Evolutionary conservation across 2,888 invertebrate genomes (phyloP).

Genomic region (Carabus problematicus): DNA sequence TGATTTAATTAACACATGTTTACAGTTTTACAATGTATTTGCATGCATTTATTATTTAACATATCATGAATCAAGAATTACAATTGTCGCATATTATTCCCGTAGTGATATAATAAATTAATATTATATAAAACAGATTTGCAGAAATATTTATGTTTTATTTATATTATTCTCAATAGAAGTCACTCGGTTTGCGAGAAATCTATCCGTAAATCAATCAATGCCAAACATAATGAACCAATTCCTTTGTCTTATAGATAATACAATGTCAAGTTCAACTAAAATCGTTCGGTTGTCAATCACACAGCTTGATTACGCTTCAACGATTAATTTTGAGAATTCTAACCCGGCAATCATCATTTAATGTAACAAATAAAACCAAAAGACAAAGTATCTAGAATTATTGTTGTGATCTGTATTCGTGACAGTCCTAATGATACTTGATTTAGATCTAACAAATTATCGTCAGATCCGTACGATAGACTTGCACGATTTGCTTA

Average conservation of each 20-base stretch:
- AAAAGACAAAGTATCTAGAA: no score
- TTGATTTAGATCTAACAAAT: constrained; percentile 16
- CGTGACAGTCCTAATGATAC: constrained; percentile 12
- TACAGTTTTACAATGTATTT: neutral
- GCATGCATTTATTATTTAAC: neutral
- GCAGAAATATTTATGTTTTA: no score
- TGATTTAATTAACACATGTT: no score
- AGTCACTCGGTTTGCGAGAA: neutral
- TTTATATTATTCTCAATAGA: no score
- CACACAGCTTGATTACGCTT: constrained; percentile 12
- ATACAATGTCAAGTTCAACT: neutral
- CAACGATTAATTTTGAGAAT: neutral
- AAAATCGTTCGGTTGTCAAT: constrained; percentile 5
- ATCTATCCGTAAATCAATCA: neutral
- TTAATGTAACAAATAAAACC: no score
- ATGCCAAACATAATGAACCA: neutral
- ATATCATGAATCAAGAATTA: no score
- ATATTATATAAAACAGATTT: no score
- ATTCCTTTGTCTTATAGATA: neutral
- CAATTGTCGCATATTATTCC: no score
- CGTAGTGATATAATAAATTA: no score
- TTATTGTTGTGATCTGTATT: neutral
- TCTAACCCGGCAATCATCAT: no score
- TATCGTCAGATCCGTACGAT: constrained; percentile 4
- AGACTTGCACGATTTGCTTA: constrained; percentile 7